These are phyloP conservation scores for Cryptosula pallasiana DNA, from an alignment of 2,888 invertebrate genomes.

Conservation along the genomic window DNA sequence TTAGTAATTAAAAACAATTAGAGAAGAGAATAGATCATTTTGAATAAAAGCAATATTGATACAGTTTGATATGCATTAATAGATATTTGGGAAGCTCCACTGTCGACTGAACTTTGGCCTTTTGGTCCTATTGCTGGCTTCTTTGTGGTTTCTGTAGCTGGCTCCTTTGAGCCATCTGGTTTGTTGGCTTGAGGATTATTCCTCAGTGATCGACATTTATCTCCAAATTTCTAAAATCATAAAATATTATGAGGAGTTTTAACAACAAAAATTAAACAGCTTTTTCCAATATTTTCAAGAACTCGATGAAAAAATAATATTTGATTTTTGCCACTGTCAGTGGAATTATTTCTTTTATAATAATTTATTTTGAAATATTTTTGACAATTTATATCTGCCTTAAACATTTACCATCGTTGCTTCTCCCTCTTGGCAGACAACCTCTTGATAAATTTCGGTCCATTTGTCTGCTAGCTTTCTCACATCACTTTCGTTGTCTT, in stretches of 20 bases:
- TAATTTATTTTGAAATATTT: not conserved
- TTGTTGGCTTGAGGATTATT: not conserved
- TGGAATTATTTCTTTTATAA: too few relatives aligned
- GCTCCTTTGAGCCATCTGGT: not conserved
- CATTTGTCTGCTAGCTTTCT: constrained; percentile 8
- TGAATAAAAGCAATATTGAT: not conserved
- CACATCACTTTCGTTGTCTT: not conserved
- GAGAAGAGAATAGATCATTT: too few relatives aligned
- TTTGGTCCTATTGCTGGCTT: not conserved
- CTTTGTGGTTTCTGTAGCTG: not conserved
- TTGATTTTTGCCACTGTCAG: too few relatives aligned
- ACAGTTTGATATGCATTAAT: not conserved
- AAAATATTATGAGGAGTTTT: too few relatives aligned
- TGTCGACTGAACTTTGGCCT: not conserved
- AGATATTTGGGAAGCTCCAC: not conserved
- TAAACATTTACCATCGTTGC: not conserved
- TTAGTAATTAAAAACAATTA: too few relatives aligned
- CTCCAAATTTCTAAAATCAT: not conserved
- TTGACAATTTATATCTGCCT: not conserved
- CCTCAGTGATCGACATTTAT: not conserved
- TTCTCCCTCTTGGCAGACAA: not conserved
- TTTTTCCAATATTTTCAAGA: too few relatives aligned
- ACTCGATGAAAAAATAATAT: too few relatives aligned
- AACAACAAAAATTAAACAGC: too few relatives aligned
- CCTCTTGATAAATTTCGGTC: not conserved